A percentile compares a stretch with the other conserved stretches of the same genome.
Evolutionary conservation across 2,888 invertebrate species (phyloP).

Genomic region (Zaprionus lineosus): DNA sequence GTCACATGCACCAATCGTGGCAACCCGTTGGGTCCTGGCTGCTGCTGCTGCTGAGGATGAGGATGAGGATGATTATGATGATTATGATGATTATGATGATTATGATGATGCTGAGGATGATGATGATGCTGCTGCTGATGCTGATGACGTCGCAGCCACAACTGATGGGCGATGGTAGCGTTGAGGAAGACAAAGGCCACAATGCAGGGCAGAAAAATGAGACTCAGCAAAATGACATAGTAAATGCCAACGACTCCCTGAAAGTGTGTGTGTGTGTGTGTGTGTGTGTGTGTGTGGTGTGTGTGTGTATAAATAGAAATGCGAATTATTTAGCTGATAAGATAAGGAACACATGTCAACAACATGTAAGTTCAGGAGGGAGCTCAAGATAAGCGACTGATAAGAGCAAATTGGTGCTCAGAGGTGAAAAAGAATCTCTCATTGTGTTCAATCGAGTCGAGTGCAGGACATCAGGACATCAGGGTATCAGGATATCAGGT

Average conservation of each 20-base stretch:
- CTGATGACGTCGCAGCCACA: constrained; percentile 83
- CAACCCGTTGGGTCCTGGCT: too few relatives aligned
- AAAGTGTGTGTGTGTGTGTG: neutral
- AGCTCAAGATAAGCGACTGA: constrained; percentile 5
- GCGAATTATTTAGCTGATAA: constrained; percentile 57
- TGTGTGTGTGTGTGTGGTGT: neutral
- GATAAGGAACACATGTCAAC: constrained; percentile 46
- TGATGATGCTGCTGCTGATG: constrained; percentile 70
- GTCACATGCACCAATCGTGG: constrained; percentile 31
- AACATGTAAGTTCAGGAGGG: constrained; percentile 14
- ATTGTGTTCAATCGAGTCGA: neutral
- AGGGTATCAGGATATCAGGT: too few relatives aligned
- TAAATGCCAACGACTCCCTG: constrained; percentile 73
- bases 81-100: constrained; percentile 20
- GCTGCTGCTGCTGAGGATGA: constrained; percentile 18
- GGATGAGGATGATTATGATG: constrained; percentile 42
- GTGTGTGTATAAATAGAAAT: constrained; percentile 35
- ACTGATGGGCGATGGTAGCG: constrained; percentile 83
- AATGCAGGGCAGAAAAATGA: constrained; percentile 84
- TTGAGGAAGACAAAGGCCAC: constrained; percentile 84
- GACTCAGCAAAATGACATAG: constrained; percentile 74
- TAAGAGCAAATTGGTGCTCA: constrained; percentile 4
- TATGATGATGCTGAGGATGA: constrained; percentile 78
- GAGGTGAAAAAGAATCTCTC: too few relatives aligned
- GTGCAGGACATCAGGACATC: too few relatives aligned